Conservation (phyloP, 2,888 invertebrate species). For the Apocheima hispidaria region DNA sequence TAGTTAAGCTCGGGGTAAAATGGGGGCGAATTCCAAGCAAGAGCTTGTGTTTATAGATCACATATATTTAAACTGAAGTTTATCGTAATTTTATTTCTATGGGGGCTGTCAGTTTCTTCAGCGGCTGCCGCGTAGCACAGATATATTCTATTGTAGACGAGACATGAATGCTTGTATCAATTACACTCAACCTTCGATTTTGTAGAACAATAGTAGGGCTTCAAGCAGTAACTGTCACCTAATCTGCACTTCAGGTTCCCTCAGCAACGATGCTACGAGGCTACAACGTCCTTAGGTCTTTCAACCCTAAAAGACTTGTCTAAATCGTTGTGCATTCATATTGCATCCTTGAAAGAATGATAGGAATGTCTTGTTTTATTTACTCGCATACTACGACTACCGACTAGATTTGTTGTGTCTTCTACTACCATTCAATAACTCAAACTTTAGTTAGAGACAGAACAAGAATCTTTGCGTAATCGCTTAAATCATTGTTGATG, state of each 20-base stretch:
- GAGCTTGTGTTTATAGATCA: not conserved
- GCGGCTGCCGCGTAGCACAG: not conserved
- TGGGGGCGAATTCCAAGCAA: too few relatives aligned
- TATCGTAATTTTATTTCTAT: too few relatives aligned
- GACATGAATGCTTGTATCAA: not conserved
- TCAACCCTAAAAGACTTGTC: slow-evolving; percentile 46
- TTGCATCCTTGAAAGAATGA: slow-evolving; percentile 16
- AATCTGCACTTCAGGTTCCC: slow-evolving; percentile 16
- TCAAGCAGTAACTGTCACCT: slow-evolving; percentile 13
- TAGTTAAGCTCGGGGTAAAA: not conserved
- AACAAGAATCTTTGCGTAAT: too few relatives aligned
- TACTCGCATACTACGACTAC: too few relatives aligned
- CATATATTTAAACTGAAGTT: not conserved
- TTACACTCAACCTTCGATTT: slow-evolving; percentile 21
- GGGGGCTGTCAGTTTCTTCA: not conserved
- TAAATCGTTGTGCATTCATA: slow-evolving; percentile 20
- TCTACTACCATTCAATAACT: not conserved
- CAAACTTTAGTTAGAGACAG: too few relatives aligned
- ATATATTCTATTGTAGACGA: not conserved
- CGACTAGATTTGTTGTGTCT: too few relatives aligned
- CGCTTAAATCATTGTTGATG: not conserved
- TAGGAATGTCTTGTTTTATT: slow-evolving; percentile 14
- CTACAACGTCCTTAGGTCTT: slow-evolving; percentile 45
- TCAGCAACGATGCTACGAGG: slow-evolving; percentile 7
- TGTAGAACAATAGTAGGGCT: slow-evolving; percentile 24